A percentile compares a stretch with the other conserved stretches of the same genome.
These are phyloP conservation scores for Meiosimyza platycephala DNA, from an alignment of 2,888 invertebrate species.

Conservation along the genomic window DNA sequence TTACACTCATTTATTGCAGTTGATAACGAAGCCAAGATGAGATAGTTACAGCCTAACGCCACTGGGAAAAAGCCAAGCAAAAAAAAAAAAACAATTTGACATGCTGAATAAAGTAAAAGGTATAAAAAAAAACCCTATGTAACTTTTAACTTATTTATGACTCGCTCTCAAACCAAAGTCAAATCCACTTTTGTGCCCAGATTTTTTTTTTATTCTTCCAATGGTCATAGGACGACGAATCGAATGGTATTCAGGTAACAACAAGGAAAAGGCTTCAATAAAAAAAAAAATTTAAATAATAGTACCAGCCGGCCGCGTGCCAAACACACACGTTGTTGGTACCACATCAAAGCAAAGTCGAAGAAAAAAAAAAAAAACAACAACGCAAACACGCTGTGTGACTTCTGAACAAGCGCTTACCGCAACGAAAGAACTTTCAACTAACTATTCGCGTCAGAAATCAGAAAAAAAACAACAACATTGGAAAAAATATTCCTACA, in stretches of 20 bases:
- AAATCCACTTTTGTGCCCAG: conserved; percentile 31
- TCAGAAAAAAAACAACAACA: conserved; percentile 28
- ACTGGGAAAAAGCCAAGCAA: no score
- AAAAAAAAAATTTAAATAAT: not conserved
- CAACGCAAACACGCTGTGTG: conserved; percentile 4
- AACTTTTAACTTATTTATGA: conserved; percentile 61
- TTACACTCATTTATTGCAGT: no score
- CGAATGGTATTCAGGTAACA: not conserved
- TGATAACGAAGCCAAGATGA: no score
- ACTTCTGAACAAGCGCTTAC: conserved; percentile 20
- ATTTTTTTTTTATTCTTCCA: conserved; percentile 21
- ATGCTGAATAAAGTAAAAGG: not conserved
- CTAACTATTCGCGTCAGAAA: conserved; percentile 20
- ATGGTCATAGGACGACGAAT: conserved; percentile 1
- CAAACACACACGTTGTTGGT: conserved; percentile 27
- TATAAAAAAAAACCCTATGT: conserved; percentile 47
- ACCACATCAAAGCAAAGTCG: not conserved
- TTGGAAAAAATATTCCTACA: conserved; percentile 5
- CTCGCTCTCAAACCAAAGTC: conserved; percentile 46
- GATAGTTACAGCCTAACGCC: no score
- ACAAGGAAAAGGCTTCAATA: conserved; percentile 1
- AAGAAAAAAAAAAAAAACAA: not conserved
- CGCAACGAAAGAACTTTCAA: conserved; percentile 34
- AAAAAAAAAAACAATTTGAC: no score
- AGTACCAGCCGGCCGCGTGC: conserved; percentile 19